Evolutionary conservation across 2,113 vertebrate genomes (phyloP).

Genomic region (Cyanoramphus novaezelandiae): DNA sequence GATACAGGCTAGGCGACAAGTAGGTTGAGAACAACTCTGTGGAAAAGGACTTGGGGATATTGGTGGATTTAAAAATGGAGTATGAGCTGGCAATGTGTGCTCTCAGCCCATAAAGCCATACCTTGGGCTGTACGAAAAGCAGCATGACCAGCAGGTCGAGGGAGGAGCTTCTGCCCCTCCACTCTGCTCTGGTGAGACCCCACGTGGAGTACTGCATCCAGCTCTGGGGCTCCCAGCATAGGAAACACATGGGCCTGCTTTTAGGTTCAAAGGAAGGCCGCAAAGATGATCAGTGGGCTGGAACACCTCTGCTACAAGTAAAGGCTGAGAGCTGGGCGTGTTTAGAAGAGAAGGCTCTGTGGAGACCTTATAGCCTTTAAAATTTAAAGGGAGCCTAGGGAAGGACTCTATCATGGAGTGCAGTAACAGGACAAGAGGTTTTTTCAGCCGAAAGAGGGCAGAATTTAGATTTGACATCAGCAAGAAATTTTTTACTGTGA

Average conservation of each 20-base stretch:
- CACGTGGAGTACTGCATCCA: rapidly evolving
- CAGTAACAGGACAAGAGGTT: rapidly evolving
- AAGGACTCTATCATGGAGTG: neutral
- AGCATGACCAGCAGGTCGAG: rapidly evolving
- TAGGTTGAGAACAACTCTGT: neutral
- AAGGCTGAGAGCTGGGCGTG: neutral
- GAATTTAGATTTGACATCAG: neutral
- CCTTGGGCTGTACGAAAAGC: neutral
- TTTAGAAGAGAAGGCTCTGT: neutral
- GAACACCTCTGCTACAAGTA: neutral
- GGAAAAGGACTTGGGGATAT: no score
- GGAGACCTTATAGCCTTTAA: neutral
- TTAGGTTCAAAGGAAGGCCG: neutral
- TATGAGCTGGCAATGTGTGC: neutral
- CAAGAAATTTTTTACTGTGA: neutral
- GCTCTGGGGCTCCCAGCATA: neutral
- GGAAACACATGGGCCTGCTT: neutral
- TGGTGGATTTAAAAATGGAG: neutral
- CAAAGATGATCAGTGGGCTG: neutral
- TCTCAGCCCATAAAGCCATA: neutral
- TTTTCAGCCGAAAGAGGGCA: neutral
- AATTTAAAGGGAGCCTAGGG: neutral
- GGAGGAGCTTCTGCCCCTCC: neutral
- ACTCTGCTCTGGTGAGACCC: neutral
- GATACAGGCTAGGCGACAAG: neutral